A percentile compares a stretch with the other conserved stretches of the same genome.
These are phyloP conservation scores for Saccostrea cuccullata DNA, from an alignment of 1,140 invertebrate genomes.

Conservation along the genomic window DNA sequence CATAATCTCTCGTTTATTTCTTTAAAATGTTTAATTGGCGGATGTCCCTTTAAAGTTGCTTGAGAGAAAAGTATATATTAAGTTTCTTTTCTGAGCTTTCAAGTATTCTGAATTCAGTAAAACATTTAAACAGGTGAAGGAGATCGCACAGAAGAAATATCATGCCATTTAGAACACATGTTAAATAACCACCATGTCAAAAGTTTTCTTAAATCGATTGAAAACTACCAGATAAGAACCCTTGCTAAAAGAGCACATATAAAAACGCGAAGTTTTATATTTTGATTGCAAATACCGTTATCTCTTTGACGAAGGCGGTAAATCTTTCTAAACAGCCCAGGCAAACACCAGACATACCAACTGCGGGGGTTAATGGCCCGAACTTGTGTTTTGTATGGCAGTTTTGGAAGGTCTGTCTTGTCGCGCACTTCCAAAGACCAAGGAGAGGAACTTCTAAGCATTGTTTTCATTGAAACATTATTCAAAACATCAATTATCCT, in stretches of 20 bases:
- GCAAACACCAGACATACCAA: neutral
- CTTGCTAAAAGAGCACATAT: neutral
- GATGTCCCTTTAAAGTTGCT: neutral
- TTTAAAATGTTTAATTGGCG: neutral
- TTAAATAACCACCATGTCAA: neutral
- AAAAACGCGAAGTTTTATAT: neutral
- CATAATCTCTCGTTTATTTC: neutral
- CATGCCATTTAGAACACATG: neutral
- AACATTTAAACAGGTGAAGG: no score
- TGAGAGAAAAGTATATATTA: neutral
- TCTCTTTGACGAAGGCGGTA: neutral
- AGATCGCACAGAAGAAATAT: neutral
- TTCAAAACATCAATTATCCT: no score
- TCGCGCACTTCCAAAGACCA: neutral
- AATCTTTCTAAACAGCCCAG: neutral
- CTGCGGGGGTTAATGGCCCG: neutral
- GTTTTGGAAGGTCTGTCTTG: neutral
- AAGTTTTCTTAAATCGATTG: neutral
- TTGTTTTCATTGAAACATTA: neutral
- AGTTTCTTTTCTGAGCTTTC: no score
- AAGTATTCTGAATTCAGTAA: no score
- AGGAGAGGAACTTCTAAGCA: neutral
- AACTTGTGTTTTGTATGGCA: neutral
- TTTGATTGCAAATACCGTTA: slow-evolving; percentile 12
- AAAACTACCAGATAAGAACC: neutral